A percentile compares a stretch with the other conserved stretches of the same genome.
Conservation (phyloP, 2,797 vertebrate genomes). For the Acanthopagrus latus region DNA sequence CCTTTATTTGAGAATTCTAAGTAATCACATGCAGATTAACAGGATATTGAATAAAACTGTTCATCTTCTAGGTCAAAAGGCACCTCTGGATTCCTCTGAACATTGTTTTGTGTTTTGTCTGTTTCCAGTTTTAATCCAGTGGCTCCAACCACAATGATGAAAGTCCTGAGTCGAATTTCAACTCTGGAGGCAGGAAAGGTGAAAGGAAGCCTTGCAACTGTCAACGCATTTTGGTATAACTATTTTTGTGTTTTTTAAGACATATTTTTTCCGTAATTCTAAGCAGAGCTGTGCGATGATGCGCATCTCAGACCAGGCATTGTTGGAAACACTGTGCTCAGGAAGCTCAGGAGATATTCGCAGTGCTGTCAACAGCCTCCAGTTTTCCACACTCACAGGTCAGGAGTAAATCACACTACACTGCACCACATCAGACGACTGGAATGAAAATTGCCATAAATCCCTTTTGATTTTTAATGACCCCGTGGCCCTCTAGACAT, state of each 20-base stretch:
- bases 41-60: neutral
- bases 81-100: neutral
- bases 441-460: neutral
- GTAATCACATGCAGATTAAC: neutral
- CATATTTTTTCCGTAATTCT: slow-evolving; percentile 22
- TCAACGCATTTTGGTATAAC: neutral
- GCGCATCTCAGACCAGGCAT: slow-evolving; percentile 80
- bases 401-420: slow-evolving; percentile 13
- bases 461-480: neutral
- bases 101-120: neutral
- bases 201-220: slow-evolving; percentile 40
- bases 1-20: neutral
- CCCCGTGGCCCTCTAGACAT: slow-evolving; percentile 56
- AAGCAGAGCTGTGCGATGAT: slow-evolving; percentile 87
- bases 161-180: slow-evolving; percentile 90
- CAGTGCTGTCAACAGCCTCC: slow-evolving; percentile 96
- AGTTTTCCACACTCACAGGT: slow-evolving; percentile 93
- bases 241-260: neutral
- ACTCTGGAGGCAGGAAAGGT: slow-evolving; percentile 89
- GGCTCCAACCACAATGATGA: slow-evolving; percentile 95
- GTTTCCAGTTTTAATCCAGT: slow-evolving; percentile 94
- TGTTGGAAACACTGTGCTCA: slow-evolving; percentile 89
- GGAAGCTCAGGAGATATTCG: slow-evolving; percentile 96
- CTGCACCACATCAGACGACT: neutral
- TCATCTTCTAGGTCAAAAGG: neutral